Evolutionary conservation across 2,888 invertebrate genomes (phyloP).

Genomic region (Pristionchus japonicus): DNA sequence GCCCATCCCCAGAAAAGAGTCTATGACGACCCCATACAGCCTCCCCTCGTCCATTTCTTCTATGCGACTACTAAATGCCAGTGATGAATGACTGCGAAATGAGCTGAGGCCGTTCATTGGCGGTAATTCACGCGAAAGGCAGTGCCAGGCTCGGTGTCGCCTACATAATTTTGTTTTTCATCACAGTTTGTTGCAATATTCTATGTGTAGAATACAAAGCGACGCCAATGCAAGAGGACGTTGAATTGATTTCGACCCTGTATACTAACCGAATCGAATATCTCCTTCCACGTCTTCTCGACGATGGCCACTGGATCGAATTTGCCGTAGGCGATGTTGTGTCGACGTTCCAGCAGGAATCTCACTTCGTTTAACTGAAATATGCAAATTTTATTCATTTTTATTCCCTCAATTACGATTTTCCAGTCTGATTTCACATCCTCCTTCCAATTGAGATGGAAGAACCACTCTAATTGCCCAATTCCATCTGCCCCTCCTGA

Average conservation of each 20-base stretch:
- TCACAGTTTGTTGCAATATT: no score
- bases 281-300: conserved; percentile 41
- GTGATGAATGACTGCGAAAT: conserved; percentile 2
- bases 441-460: not conserved
- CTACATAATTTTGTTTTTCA: no score
- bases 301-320: not conserved
- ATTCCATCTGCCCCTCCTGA: not conserved
- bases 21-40: not conserved
- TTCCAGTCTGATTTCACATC: no score
- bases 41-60: not conserved
- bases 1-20: not conserved
- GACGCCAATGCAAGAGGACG: no score
- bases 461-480: not conserved
- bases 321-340: not conserved
- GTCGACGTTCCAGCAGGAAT: conserved; percentile 35
- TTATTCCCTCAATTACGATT: no score
- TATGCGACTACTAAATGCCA: not conserved
- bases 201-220: no score
- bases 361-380: conserved; percentile 3
- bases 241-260: no score
- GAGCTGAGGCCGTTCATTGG: not conserved
- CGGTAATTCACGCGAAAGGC: not conserved
- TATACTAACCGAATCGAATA: conserved; percentile 35
- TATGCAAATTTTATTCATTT: not conserved
- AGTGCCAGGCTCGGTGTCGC: not conserved